phyloP scores from a whole-genome alignment of 1,140 invertebrate genomes.

The Oscheius sp. region DNA sequence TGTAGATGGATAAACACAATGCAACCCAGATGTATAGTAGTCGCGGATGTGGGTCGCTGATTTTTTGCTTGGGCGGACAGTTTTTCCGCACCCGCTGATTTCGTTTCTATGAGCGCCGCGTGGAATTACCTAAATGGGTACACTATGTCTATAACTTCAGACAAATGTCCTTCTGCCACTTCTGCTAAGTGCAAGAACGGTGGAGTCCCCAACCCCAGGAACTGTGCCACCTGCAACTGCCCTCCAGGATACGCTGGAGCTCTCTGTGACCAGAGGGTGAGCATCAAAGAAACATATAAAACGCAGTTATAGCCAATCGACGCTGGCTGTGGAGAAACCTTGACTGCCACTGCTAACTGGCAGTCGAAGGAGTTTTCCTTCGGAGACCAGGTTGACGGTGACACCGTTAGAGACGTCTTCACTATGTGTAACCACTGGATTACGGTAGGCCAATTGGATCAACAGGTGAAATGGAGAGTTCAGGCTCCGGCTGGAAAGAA shows the following conservation, averaged over 20 bases:
- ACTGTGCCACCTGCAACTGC: background rate
- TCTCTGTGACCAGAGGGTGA: background rate
- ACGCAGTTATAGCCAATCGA: background rate
- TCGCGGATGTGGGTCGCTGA: too few relatives aligned
- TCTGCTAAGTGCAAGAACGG: background rate
- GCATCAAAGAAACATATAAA: background rate
- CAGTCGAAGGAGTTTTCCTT: background rate
- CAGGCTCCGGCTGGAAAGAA: slow-evolving; percentile 7
- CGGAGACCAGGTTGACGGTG: background rate
- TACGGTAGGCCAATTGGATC: background rate
- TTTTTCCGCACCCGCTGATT: too few relatives aligned
- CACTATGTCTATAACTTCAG: background rate
- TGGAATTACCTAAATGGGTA: too few relatives aligned
- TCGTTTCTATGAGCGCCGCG: too few relatives aligned
- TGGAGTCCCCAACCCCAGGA: background rate
- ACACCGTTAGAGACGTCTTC: background rate
- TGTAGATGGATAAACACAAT: too few relatives aligned
- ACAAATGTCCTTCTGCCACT: background rate
- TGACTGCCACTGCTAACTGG: background rate
- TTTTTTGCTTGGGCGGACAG: too few relatives aligned
- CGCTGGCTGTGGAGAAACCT: background rate
- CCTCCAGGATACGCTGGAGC: background rate
- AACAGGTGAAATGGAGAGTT: background rate
- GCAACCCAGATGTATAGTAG: too few relatives aligned
- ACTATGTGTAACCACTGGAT: background rate